phyloP scores from a whole-genome alignment of 2,797 vertebrate genomes.

The Lophius americanus region DNA sequence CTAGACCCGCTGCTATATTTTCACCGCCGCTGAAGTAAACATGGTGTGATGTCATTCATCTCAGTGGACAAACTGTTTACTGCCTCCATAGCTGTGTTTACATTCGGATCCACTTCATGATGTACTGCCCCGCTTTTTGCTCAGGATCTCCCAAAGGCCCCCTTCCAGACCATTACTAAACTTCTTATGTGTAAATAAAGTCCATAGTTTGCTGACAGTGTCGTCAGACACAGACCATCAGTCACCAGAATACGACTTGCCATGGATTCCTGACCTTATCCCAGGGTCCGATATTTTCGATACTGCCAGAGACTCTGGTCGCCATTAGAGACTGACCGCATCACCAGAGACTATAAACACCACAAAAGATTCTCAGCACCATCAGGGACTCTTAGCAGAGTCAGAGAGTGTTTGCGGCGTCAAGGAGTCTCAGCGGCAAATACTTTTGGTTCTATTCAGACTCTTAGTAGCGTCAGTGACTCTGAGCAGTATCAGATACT shows the following conservation, averaged over 20 bases:
- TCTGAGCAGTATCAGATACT: no score
- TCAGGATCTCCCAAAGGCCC: constrained; percentile 22
- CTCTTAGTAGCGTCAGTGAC: no score
- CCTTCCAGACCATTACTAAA: constrained; percentile 16
- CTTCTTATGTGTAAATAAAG: constrained; percentile 16
- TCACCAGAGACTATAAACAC: no score
- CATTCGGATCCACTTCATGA: constrained; percentile 4
- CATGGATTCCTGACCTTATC: not conserved
- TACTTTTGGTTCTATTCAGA: no score
- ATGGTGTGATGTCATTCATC: constrained; percentile 23
- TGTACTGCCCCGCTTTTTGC: constrained; percentile 24
- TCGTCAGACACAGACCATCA: constrained; percentile 1
- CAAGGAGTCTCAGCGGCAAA: no score
- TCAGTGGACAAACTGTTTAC: constrained; percentile 37
- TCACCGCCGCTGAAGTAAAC: not conserved
- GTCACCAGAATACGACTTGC: constrained; percentile 2
- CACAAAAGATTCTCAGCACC: no score
- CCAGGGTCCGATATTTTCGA: no score
- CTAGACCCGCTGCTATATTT: not conserved
- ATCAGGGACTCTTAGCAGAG: no score
- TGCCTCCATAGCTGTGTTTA: constrained; percentile 39
- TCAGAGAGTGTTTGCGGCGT: no score
- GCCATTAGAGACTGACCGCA: not conserved
- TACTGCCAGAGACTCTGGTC: not conserved
- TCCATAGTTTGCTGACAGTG: constrained; percentile 25